These are phyloP conservation scores for Steinernema carpocapsae DNA, from an alignment of 2,888 invertebrate genomes.

Conservation along the genomic window DNA sequence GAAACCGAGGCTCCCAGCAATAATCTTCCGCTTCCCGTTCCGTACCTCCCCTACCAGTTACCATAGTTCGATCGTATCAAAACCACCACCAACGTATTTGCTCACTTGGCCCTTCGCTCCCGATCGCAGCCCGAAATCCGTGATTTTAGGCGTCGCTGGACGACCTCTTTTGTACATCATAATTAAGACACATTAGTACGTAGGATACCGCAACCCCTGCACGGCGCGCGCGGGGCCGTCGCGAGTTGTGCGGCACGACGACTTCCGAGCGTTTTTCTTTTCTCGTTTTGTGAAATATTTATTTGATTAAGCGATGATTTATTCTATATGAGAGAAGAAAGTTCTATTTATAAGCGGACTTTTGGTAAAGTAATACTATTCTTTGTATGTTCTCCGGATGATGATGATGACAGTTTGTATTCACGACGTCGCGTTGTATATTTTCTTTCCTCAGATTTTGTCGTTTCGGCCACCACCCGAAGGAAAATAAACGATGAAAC, in stretches of 20 bases:
- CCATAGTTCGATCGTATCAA: constrained; percentile 6
- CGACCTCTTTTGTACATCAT: constrained; percentile 28
- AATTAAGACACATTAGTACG: not conserved
- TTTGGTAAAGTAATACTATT: constrained; percentile 27
- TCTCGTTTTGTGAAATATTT: not conserved
- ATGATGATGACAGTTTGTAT: not conserved
- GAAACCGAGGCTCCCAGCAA: constrained; percentile 8
- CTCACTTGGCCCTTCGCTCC: constrained; percentile 18
- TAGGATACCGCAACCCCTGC: constrained; percentile 21
- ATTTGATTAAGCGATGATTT: constrained; percentile 15
- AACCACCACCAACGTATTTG: constrained; percentile 16
- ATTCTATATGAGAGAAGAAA: constrained; percentile 9
- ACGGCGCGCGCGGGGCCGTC: not conserved
- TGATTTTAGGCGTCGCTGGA: constrained; percentile 33
- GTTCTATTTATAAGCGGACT: constrained; percentile 35
- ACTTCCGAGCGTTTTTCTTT: constrained; percentile 22
- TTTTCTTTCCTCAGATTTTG: not conserved
- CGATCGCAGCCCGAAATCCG: constrained; percentile 15
- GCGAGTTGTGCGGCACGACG: constrained; percentile 6
- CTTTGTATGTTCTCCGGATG: constrained; percentile 23
- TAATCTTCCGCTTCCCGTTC: constrained; percentile 13
- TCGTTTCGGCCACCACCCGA: constrained; percentile 17
- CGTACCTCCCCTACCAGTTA: constrained; percentile 27
- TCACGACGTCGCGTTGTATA: constrained; percentile 1
- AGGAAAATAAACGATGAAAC: constrained; percentile 33